Evolutionary conservation across 2,797 vertebrate genomes (phyloP).

Genomic region (Melanogrammus aeglefinus): DNA sequence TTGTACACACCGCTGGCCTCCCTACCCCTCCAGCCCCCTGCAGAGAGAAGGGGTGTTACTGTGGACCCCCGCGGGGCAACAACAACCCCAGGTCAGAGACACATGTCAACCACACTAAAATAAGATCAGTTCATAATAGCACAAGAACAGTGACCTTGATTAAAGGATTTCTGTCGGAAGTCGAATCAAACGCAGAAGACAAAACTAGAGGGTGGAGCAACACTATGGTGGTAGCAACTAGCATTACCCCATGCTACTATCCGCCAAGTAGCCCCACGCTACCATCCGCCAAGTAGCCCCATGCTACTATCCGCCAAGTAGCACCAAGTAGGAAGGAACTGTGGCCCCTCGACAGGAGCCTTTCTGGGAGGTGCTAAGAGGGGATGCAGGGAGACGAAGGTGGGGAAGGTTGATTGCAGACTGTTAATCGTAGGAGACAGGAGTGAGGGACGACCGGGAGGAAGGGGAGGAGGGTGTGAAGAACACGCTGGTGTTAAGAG

Average conservation of each 20-base stretch:
- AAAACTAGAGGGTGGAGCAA: background rate
- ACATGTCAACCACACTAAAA: background rate
- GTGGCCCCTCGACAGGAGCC: background rate
- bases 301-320: no score
- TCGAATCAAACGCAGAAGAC: background rate
- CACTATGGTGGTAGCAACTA: background rate
- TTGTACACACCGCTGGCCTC: background rate
- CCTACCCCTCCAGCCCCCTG: slow-evolving; percentile 5
- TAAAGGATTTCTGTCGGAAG: background rate
- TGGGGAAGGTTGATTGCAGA: background rate
- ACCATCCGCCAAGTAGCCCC: no score
- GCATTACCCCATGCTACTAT: no score
- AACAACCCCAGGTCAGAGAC: background rate
- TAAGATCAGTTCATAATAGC: background rate
- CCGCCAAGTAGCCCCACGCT: no score
- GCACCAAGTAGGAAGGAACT: background rate
- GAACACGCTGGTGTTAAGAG: background rate
- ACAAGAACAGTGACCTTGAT: background rate
- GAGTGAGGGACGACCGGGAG: slow-evolving; percentile 21
- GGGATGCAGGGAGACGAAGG: slow-evolving; percentile 7
- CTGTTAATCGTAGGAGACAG: slow-evolving; percentile 35
- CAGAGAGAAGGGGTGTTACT: background rate
- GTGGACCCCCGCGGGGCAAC: background rate
- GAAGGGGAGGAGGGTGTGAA: background rate
- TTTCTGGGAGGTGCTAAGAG: background rate